Percentiles rank a stretch among this genome's conserved stretches.
Conservation (phyloP, 1,140 invertebrate genomes). For the Gryllus bimaculatus region DNA sequence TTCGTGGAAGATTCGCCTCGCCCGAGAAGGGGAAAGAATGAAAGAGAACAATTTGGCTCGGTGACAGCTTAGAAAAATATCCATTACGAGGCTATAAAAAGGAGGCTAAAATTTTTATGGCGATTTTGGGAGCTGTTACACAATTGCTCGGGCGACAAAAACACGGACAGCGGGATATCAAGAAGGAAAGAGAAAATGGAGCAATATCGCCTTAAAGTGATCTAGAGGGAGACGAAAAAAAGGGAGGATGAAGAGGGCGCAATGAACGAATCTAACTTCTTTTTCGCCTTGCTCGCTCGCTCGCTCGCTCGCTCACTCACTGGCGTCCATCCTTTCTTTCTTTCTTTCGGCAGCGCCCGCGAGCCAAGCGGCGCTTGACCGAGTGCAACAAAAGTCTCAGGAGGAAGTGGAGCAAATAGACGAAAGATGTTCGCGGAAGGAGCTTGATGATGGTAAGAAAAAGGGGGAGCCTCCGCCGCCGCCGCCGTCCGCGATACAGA, state of each 20-base stretch:
- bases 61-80: background rate
- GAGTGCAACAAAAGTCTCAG: background rate
- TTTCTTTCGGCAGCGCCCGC: too few species aligned
- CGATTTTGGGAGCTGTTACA: slow-evolving; percentile 3
- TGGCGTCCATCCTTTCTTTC: too few species aligned
- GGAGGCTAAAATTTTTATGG: background rate
- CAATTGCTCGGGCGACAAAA: background rate
- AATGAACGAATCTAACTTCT: background rate
- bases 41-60: slow-evolving; percentile 4
- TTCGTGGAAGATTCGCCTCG: background rate
- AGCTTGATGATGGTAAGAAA: slow-evolving; percentile 7
- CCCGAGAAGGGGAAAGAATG: background rate
- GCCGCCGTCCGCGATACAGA: background rate
- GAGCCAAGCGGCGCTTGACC: background rate
- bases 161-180: background rate
- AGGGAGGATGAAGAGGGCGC: slow-evolving; percentile 2
- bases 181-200: background rate
- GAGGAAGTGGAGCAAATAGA: slow-evolving; percentile 10
- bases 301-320: too few species aligned
- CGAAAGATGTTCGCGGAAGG: background rate
- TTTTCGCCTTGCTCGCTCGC: background rate
- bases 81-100: background rate
- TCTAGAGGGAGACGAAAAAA: slow-evolving; percentile 15
- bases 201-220: background rate
- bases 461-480: background rate